Evolutionary conservation across 2,113 vertebrate species (phyloP), one percentile per base, ranked within the genome.

Genomic region (Oncorhynchus masou): DNA sequence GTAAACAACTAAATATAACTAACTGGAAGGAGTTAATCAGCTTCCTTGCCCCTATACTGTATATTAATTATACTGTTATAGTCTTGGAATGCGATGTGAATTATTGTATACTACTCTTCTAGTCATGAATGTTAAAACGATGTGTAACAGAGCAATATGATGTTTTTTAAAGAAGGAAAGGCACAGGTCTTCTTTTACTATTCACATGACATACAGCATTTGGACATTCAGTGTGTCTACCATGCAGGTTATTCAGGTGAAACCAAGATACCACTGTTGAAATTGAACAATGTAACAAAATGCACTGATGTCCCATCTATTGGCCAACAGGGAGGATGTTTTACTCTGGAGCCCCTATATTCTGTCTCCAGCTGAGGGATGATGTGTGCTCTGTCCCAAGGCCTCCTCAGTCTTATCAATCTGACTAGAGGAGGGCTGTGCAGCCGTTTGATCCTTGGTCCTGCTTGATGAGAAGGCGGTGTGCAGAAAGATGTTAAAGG

Each of bases 391-490:
- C 73, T 75, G 66, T 79, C 85, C 79, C 86, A 83, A 86, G 84
- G 87, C 75, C 59, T 78, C 79, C 83, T 6, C 3, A 29, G 48
- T 75, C 80, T 81, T 82, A 82, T 88, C 88, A 88, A 90, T 90
- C 87, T 88, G 81, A 82, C 81, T 78, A 70, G 75, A 82, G 74
- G 66, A 68, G 49, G 71, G 76, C 77, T 19, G 71, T 29, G 29
- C 73, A 71, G 74, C 71, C 75, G 69, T 86, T 89, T 88, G 85
- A 88, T 86, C 85, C 79, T 54, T 84, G 57, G 74, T 78, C 83
- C 79, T 19, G 25, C 74, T 73, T 86, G 85, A 86, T 84, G 76
- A 80, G 78, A 81, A 24, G 81, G 72, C 78, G 77, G 74, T 84
- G 81, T 60, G 74, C 65, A 54, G 59, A 6, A 13, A 13, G 16